Conservation (phyloP, 92 coral and sea anemone species). For the Muricea muricata region DNA sequence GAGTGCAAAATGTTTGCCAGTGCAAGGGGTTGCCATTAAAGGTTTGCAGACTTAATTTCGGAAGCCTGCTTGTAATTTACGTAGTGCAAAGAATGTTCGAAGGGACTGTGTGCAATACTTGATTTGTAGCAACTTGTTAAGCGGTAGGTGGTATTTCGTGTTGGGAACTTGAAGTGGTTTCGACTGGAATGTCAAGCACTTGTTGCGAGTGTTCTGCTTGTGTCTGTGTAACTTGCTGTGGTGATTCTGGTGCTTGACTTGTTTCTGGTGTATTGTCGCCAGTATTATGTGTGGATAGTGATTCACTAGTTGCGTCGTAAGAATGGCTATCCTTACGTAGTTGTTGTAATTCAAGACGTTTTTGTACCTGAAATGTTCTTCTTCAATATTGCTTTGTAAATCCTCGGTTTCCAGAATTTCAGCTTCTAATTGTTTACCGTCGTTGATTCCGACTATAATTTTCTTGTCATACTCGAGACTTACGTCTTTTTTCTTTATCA, state of each 20-base stretch:
- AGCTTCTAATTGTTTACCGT: background rate
- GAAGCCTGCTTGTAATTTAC: background rate
- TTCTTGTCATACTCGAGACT: constrained; percentile 33
- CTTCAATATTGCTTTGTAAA: no score
- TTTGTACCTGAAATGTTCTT: no score
- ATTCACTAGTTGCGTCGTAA: no score
- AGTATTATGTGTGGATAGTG: background rate
- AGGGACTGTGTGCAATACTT: no score
- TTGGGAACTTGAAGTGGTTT: background rate
- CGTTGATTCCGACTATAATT: background rate
- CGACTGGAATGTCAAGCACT: no score
- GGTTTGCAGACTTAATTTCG: background rate
- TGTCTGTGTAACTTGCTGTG: background rate
- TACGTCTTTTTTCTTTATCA: constrained; percentile 37
- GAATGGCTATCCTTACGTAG: no score
- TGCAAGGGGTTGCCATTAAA: background rate
- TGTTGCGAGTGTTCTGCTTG: background rate
- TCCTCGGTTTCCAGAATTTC: background rate
- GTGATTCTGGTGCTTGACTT: background rate
- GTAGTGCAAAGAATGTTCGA: background rate
- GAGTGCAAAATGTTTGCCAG: background rate
- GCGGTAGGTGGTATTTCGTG: no score
- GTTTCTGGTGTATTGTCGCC: background rate
- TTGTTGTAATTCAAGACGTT: no score
- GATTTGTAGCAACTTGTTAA: no score